phyloP scores from a whole-genome alignment of 30 jellyfish, hydroid and myxozoan genomes.

The Rhopilema esculentum region DNA sequence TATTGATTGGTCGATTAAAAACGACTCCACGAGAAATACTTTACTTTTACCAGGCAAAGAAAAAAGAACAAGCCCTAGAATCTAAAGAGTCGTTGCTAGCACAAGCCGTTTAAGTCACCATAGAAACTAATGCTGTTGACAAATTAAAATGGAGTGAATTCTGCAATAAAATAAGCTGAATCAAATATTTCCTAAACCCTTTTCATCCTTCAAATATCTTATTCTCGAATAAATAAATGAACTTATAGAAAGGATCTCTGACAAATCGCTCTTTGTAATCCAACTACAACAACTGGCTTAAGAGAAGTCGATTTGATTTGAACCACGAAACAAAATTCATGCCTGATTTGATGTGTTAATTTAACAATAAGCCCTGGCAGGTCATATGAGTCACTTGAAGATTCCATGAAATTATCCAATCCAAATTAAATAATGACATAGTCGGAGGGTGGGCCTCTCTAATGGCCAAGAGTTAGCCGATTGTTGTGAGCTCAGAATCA shows the following conservation, averaged over 20 bases:
- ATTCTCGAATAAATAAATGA: slow-evolving; percentile 13
- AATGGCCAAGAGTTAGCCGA: neutral
- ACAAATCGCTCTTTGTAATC: neutral
- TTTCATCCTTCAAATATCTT: neutral
- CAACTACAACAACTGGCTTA: neutral
- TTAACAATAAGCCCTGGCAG: neutral
- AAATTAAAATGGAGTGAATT: slow-evolving; percentile 17
- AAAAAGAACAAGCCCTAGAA: neutral
- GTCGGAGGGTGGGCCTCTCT: neutral
- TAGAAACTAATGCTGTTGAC: neutral
- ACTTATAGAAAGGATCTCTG: neutral
- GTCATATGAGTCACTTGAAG: neutral
- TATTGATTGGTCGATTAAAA: too few relatives aligned
- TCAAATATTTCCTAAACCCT: slow-evolving; percentile 22
- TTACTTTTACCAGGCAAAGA: too few relatives aligned
- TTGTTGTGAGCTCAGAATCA: too few relatives aligned
- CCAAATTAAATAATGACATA: neutral
- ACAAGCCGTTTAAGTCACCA: neutral
- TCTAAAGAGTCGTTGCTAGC: neutral
- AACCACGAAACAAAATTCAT: neutral
- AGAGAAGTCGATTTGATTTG: neutral
- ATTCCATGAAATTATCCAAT: neutral
- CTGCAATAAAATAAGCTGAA: neutral
- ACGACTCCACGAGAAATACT: too few relatives aligned
- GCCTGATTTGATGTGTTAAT: slow-evolving; percentile 5